A percentile compares a stretch with the other conserved stretches of the same genome.
phyloP scores from a whole-genome alignment of 2,888 invertebrate genomes.

The Augiades crinisus region DNA sequence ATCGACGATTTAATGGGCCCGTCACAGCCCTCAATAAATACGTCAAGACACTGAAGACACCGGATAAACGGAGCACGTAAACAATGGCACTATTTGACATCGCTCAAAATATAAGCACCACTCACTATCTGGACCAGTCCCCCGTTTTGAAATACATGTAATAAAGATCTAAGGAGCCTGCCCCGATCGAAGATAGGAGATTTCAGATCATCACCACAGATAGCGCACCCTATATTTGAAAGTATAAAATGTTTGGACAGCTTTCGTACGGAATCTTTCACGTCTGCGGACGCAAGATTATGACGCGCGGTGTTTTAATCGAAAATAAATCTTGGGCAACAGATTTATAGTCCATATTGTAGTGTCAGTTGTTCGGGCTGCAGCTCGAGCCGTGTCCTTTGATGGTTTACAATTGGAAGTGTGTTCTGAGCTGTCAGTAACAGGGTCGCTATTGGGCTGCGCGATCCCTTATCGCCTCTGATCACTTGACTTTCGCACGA shows the following conservation, averaged over 20 bases:
- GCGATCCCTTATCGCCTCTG: slow-evolving; percentile 52
- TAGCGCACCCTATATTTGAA: slow-evolving; percentile 73
- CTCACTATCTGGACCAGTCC: slow-evolving; percentile 28
- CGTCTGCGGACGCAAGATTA: slow-evolving; percentile 69
- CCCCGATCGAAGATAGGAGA: slow-evolving; percentile 70
- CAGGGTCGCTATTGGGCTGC: slow-evolving; percentile 41
- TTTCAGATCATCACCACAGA: slow-evolving; percentile 77
- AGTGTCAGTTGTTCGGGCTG: slow-evolving; percentile 30
- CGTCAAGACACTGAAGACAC: slow-evolving; percentile 56
- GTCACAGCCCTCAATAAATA: slow-evolving; percentile 67
- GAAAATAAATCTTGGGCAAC: slow-evolving; percentile 37
- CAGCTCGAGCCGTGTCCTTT: slow-evolving; percentile 39
- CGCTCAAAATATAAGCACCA: slow-evolving; percentile 53
- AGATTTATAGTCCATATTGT: slow-evolving; percentile 42
- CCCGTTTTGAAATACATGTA: slow-evolving; percentile 58
- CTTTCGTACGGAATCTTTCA: slow-evolving; percentile 76
- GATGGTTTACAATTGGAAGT: slow-evolving; percentile 34
- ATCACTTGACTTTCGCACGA: slow-evolving; percentile 78
- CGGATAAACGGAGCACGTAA: slow-evolving; percentile 57
- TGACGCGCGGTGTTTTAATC: slow-evolving; percentile 51
- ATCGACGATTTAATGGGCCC: slow-evolving; percentile 50
- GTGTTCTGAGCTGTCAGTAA: slow-evolving; percentile 39
- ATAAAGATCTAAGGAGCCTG: slow-evolving; percentile 77
- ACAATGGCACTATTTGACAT: slow-evolving; percentile 73
- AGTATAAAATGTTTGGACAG: slow-evolving; percentile 81